Base-by-base conservation (phyloP, 2,888 invertebrate genomes). In the Lasioglossum zephyrum region DNA sequence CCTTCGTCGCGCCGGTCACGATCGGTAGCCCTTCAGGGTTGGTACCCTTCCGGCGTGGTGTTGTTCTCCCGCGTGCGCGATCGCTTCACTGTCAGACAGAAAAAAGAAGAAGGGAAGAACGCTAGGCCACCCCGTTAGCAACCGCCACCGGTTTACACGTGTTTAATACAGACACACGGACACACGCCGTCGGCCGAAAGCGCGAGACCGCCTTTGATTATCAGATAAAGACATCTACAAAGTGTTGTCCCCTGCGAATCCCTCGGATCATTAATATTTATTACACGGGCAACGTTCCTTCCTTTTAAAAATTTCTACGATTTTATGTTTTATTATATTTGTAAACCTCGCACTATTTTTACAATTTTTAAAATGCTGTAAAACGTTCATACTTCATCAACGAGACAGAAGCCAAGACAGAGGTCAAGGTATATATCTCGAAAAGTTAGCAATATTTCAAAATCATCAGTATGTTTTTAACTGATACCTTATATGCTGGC, bases 1-100 rank as follows among this genome's bases (percentile, higher is more conserved):
- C 94, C 94, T 94, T 94, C 86, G 89, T 92, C 87, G 90, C 91
- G 92, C 90, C 90, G 89, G 91, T 92, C 91, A 92, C 91, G 91
- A 91, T 91, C 91, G 90, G 91, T 90, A 90, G 85, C 90, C 92
- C 88, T 94, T 95, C 93, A 95, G 92, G 95, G 94, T 92, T 93
- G 94, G 92, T 95, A 95, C 92, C 94, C 95, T 90, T 94, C 95
- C 90, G 95, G 93, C 87, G 94, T 94, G 83, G 94, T 94, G 93
- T 94, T 95, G 94, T 95, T 95, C 93, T 97, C 97, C 95, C 97
- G 96, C 94, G 97, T 97, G 95, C 97, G 96, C 95, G 97, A 97
- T 95, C 97, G 96, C 96, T 97, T 97, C 96, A 97, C 97, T 97
- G 93, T 92, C 89, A 86, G 91, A 93, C 93, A 94, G 88, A 94